These are phyloP conservation scores for Drosophila pallidifrons DNA, from an alignment of 1,140 invertebrate species.

Conservation along the genomic window DNA sequence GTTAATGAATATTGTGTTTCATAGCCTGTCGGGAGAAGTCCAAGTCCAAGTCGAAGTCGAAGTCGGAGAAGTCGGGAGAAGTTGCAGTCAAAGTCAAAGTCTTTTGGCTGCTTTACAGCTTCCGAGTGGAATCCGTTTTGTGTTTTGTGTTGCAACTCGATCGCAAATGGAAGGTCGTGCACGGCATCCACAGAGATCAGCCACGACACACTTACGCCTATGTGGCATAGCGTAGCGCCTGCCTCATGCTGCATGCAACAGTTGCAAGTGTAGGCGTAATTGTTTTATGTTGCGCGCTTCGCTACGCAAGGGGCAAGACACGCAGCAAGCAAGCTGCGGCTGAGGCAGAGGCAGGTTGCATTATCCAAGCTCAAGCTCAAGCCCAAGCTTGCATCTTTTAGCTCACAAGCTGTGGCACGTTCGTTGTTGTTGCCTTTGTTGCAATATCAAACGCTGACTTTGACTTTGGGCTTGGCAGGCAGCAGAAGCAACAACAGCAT, in stretches of 20 bases:
- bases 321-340: background rate
- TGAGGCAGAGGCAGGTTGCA: background rate
- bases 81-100: constrained; percentile 20
- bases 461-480: constrained; percentile 27
- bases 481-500: constrained; percentile 65
- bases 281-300: constrained; percentile 77
- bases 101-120: constrained; percentile 65
- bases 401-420: background rate
- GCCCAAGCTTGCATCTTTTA: constrained; percentile 1
- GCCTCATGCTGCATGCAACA: constrained; percentile 1
- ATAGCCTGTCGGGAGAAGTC: constrained; percentile 72
- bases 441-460: constrained; percentile 13
- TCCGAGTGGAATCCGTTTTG: constrained; percentile 78
- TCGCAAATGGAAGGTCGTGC: constrained; percentile 65
- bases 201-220: constrained; percentile 63
- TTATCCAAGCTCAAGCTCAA: background rate
- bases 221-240: constrained; percentile 37
- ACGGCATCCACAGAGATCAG: constrained; percentile 62
- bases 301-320: constrained; percentile 48
- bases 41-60: too few species aligned
- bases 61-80: too few species aligned
- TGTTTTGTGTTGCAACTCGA: constrained; percentile 4
- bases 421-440: background rate
- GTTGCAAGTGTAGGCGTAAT: constrained; percentile 75
- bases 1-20: constrained; percentile 83